Percentiles rank a stretch among this genome's conserved stretches.
These are phyloP conservation scores for Oreohelix idahoensis DNA, from an alignment of 1,140 invertebrate genomes.

Conservation along the genomic window DNA sequence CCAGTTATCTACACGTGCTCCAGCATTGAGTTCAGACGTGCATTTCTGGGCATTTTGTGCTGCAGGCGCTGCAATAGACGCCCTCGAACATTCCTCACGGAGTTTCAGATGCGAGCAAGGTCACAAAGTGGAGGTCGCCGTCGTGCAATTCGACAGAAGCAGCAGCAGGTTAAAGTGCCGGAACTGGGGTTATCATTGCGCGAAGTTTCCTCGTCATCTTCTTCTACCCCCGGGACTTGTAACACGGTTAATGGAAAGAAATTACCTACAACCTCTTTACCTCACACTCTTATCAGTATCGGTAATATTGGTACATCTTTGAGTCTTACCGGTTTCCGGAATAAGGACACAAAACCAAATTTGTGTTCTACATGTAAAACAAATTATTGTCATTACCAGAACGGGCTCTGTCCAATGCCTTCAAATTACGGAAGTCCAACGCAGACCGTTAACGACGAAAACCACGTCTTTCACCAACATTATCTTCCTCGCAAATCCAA, in stretches of 20 bases:
- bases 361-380: not conserved
- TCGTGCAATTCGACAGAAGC: not conserved
- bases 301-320: not conserved
- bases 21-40: constrained; percentile 93
- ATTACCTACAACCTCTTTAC: not conserved
- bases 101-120: constrained; percentile 14
- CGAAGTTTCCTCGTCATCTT: not conserved
- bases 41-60: constrained; percentile 63
- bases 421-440: too few species aligned
- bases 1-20: constrained; percentile 97
- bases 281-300: not conserved
- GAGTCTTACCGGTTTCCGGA: not conserved
- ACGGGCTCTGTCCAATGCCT: not conserved
- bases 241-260: not conserved
- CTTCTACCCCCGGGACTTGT: not conserved
- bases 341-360: not conserved
- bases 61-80: constrained; percentile 47
- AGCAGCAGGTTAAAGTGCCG: not conserved
- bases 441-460: not conserved
- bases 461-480: not conserved
- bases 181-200: not conserved
- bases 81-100: constrained; percentile 42
- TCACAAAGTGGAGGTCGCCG: not conserved
- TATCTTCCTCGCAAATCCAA: too few species aligned
- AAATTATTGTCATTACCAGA: not conserved